Evolutionary conservation across 2,888 invertebrate species (phyloP), one percentile per base, ranked within the genome.

Genomic region (Ornithoptera priamus): DNA sequence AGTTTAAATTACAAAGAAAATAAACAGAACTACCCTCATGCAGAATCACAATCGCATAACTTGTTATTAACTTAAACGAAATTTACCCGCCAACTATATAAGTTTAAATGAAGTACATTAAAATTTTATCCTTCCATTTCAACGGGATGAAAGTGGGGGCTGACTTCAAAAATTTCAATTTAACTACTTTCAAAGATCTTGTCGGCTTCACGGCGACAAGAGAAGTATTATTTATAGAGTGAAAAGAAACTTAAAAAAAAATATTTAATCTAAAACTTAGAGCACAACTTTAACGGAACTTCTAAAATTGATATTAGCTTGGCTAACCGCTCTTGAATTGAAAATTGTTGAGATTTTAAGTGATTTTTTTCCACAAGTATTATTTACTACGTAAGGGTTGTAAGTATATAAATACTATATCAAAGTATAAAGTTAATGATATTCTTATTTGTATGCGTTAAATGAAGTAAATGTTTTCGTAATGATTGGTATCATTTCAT

Each of bases 1-100:
- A 85, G 87, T 89, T 88, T 84, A 87, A 87, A 88, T 89, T 87
- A 86, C 85, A 83, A 87, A 85, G 86, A 85, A 88, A 86, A 87
- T 85, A 84, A 85, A 84, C 80, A 80, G 77, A 78, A 79, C 78
- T 84, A 70, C 80, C 84, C 79, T 81, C 81, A 83, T 84, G 81
- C 80, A 78, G 76, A 85, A 85, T 77, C 74, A 75, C 76, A 82
- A 81, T 82, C 74, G 75, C 75, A 73, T 79, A 80, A 77, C 83
- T 88, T 85, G 85, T 86, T 87, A 83, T 81, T 78, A 89, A 87
- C 80, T 88, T 82, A 80, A 83, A 81, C 79, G 80, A 80, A 85
- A 83, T 82, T 82, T 50, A 39, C 58, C 63, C 59, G 24, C 63
- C 63, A 70, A 67, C 70, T 82, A 74, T 76, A 78, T 73, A 75